Percentiles rank a stretch among this genome's conserved stretches.
Evolutionary conservation across 1,140 invertebrate species (phyloP).

Genomic region (Anastrepha obliqua): DNA sequence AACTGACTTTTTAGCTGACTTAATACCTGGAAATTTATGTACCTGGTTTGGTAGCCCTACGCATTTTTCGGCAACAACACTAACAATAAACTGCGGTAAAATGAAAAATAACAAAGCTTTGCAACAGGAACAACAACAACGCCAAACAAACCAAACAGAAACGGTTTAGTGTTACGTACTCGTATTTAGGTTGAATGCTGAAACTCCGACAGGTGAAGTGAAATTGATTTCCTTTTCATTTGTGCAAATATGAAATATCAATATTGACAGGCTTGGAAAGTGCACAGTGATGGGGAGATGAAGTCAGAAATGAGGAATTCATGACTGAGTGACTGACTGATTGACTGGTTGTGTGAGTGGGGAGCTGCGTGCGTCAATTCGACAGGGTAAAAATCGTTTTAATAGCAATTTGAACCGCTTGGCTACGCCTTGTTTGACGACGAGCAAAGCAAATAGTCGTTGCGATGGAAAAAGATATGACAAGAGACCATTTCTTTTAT

Average conservation of each 20-base stretch:
- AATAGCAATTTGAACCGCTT: slow-evolving; percentile 16
- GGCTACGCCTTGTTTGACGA: slow-evolving; percentile 1
- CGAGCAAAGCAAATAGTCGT: background rate
- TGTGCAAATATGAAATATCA: slow-evolving; percentile 74
- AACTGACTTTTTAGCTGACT: too few species aligned
- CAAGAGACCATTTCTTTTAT: background rate
- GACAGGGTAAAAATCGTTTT: background rate
- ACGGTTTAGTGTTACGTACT: background rate
- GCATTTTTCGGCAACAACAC: too few species aligned
- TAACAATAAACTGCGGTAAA: too few species aligned
- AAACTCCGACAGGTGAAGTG: slow-evolving; percentile 73
- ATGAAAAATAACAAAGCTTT: too few species aligned
- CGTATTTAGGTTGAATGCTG: slow-evolving; percentile 68
- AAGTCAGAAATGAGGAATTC: background rate
- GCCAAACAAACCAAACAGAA: background rate
- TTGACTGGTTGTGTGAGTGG: background rate
- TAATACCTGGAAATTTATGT: too few species aligned
- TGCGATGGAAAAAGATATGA: background rate
- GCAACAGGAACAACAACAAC: background rate
- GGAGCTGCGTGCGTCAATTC: background rate
- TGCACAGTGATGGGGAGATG: slow-evolving; percentile 14
- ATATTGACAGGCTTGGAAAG: slow-evolving; percentile 73
- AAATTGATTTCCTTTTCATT: slow-evolving; percentile 75
- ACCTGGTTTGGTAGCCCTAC: too few species aligned
- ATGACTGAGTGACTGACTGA: background rate